A percentile compares a stretch with the other conserved stretches of the same genome.
These are phyloP conservation scores for Pangasius macronema DNA, from an alignment of 2,797 vertebrate species.

Conservation along the genomic window DNA sequence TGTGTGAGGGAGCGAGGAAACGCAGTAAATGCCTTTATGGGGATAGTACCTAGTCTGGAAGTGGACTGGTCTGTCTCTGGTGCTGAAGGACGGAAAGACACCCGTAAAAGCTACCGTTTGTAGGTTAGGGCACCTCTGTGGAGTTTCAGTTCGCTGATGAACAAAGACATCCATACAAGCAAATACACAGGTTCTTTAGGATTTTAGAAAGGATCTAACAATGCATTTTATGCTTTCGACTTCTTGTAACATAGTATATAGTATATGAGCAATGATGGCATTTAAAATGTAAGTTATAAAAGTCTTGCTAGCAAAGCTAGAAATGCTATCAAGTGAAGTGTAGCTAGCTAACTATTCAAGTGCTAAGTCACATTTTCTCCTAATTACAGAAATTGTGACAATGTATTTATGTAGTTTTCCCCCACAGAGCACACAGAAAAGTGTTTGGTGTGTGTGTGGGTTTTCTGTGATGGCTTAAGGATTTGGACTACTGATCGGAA, in stretches of 20 bases:
- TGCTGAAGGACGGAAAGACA: conserved; percentile 56
- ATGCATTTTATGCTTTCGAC: not conserved
- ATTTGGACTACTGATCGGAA: not conserved
- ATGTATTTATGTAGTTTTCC: not conserved
- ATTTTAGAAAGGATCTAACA: not conserved
- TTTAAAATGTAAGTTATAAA: not conserved
- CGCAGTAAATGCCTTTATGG: conserved; percentile 20
- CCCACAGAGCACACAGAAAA: not conserved
- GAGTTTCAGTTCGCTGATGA: not conserved
- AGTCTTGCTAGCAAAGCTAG: not conserved
- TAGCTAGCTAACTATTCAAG: not conserved
- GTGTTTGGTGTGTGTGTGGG: not conserved
- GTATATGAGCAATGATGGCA: not conserved
- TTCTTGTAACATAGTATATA: not conserved
- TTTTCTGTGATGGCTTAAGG: not conserved
- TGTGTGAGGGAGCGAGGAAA: not conserved
- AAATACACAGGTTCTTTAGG: not conserved
- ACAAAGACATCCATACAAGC: not conserved
- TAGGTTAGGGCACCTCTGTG: conserved; percentile 23
- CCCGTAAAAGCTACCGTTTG: conserved; percentile 62
- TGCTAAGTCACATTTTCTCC: not conserved
- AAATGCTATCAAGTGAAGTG: not conserved
- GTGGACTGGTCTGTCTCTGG: conserved; percentile 60
- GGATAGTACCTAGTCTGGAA: conserved; percentile 25
- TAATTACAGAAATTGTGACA: not conserved